phyloP scores from a whole-genome alignment of 2,888 invertebrate species.

The Mimas tiliae region DNA sequence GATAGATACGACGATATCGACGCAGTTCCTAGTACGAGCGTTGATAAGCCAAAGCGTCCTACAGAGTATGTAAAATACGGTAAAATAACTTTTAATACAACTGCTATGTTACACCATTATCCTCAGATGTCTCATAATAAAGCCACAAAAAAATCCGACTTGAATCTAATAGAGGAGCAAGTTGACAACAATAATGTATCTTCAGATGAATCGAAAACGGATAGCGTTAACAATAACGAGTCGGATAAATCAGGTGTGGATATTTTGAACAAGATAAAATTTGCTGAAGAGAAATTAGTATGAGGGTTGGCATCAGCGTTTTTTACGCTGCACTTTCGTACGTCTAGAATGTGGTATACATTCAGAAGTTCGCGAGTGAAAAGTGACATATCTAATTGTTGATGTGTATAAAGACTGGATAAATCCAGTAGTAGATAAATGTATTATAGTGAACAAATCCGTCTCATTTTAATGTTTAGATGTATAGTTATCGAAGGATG shows the following conservation, averaged over 20 bases:
- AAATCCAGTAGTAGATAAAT: conserved; percentile 5
- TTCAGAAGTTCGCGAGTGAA: conserved; percentile 14
- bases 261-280: conserved; percentile 47
- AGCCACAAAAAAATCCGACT: conserved; percentile 62
- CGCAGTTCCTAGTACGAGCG: conserved; percentile 69
- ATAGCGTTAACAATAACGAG: conserved; percentile 15
- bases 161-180: conserved; percentile 53
- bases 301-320: conserved; percentile 67
- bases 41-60: conserved; percentile 57
- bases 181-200: conserved; percentile 57
- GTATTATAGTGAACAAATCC: conserved; percentile 18
- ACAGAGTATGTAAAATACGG: conserved; percentile 74
- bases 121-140: conserved; percentile 67
- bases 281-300: conserved; percentile 80
- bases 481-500: conserved; percentile 9
- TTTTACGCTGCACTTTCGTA: conserved; percentile 59
- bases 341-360: conserved; percentile 34
- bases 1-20: conserved; percentile 48
- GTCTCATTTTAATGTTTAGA: conserved; percentile 22
- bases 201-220: conserved; percentile 16
- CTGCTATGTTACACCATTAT: conserved; percentile 78
- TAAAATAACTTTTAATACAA: conserved; percentile 78
- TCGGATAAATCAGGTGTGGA: conserved; percentile 1
- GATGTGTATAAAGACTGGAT: conserved; percentile 1
- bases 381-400: conserved; percentile 3